phyloP scores from a whole-genome alignment of 2,113 vertebrate species.

The Amazona vittata region DNA sequence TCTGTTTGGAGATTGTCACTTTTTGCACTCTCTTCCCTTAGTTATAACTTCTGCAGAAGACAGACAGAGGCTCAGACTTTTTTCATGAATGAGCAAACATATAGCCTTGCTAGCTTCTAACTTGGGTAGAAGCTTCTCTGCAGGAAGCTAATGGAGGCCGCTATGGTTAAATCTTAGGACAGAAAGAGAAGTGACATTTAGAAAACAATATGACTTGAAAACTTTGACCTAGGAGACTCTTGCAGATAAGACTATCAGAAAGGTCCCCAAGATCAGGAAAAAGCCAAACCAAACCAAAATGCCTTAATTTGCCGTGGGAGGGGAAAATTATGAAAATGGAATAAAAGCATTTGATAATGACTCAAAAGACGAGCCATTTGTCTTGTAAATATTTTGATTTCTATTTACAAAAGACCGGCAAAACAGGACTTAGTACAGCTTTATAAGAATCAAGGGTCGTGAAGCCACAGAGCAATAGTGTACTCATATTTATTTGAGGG shows the following conservation, averaged over 20 bases:
- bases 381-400: not conserved
- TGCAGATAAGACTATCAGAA: not conserved
- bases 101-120: not conserved
- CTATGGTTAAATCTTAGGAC: not conserved
- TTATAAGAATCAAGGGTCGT: not conserved
- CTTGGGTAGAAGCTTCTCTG: not conserved
- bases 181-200: not conserved
- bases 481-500: not conserved
- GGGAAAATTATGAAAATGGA: not conserved
- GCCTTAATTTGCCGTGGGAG: not conserved
- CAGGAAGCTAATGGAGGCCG: not conserved
- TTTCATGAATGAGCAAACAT: not conserved
- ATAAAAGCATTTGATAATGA: not conserved
- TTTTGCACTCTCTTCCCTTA: not conserved
- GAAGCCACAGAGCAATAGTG: not conserved
- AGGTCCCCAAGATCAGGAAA: not conserved
- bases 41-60: constrained; percentile 30
- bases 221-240: not conserved
- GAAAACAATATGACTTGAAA: not conserved
- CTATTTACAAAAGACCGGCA: not conserved
- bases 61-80: not conserved
- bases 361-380: not conserved
- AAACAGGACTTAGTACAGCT: not conserved
- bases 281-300: not conserved
- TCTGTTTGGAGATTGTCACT: not conserved